Conservation (phyloP, 2,113 vertebrate genomes). For the Zingel zingel region DNA sequence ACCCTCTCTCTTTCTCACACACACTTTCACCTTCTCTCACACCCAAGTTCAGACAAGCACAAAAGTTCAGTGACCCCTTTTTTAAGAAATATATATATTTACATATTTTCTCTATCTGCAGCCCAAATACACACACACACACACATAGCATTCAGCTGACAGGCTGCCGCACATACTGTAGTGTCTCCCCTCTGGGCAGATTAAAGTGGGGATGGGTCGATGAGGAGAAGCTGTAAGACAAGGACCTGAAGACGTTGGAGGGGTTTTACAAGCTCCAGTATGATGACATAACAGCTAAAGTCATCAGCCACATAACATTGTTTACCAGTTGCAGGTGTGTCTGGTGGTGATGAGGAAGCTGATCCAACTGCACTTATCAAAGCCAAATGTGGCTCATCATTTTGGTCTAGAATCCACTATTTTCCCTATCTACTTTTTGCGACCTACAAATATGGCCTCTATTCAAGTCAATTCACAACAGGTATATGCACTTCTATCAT, state of each 20-base stretch:
- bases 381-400: background rate
- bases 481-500: background rate
- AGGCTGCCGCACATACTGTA: background rate
- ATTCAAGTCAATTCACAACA: background rate
- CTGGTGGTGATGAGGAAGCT: background rate
- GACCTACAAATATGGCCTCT: background rate
- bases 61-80: background rate
- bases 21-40: background rate
- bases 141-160: background rate
- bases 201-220: background rate
- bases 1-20: constrained; percentile 3
- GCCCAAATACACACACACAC: background rate
- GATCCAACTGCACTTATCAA: background rate
- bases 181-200: background rate
- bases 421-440: too few relatives aligned
- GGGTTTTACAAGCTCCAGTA: background rate
- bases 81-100: background rate
- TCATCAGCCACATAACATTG: background rate
- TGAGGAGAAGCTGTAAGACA: background rate
- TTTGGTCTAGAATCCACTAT: too few relatives aligned
- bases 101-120: background rate
- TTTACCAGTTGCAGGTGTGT: background rate
- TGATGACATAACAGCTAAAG: background rate
- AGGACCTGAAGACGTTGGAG: background rate
- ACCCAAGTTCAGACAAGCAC: background rate